These are phyloP conservation scores for Lepilemur septentrionalis DNA, from an alignment of 2,797 vertebrate species.

Conservation along the genomic window DNA sequence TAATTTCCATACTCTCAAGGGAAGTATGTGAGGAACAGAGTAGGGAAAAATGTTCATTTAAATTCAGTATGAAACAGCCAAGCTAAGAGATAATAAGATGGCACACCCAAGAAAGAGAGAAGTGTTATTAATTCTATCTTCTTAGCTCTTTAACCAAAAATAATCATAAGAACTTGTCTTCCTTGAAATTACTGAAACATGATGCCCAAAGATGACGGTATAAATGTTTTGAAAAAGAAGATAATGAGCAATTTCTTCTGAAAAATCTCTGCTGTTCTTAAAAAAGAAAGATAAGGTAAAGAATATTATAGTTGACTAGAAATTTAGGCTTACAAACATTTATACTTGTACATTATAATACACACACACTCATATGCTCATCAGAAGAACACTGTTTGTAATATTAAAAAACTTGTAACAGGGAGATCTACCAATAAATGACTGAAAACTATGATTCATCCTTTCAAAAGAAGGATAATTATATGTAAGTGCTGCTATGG, in stretches of 20 bases:
- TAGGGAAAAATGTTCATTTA: background rate
- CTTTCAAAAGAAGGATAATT: background rate
- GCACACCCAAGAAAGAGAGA: background rate
- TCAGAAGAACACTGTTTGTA: background rate
- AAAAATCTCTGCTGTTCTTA: background rate
- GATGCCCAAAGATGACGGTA: background rate
- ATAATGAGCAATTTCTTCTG: background rate
- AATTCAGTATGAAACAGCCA: background rate
- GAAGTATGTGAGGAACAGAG: background rate
- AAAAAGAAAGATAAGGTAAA: background rate
- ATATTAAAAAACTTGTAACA: background rate
- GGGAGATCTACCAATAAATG: background rate
- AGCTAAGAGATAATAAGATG: background rate
- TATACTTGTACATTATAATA: background rate
- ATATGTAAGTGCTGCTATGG: background rate
- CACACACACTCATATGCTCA: background rate
- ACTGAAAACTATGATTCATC: background rate
- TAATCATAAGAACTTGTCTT: background rate
- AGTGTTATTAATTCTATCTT: background rate
- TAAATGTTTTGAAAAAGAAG: slow-evolving; percentile 10
- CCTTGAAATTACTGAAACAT: background rate
- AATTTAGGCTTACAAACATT: background rate
- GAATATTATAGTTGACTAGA: background rate
- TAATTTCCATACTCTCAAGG: background rate
- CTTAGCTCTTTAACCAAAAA: background rate